Conservation (phyloP, 2,888 invertebrate species). For the Amphipoea oculea region DNA sequence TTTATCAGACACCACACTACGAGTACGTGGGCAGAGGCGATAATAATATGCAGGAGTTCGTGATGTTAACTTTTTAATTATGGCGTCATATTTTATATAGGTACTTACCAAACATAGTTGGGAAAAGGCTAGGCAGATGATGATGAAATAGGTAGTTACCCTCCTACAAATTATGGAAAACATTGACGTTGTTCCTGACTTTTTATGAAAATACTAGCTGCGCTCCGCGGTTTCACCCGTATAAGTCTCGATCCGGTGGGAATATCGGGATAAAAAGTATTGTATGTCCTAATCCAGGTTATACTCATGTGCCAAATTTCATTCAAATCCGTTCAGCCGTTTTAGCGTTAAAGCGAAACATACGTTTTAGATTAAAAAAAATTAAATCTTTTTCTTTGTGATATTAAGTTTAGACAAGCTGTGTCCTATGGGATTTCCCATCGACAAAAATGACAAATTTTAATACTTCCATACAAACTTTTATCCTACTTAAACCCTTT, state of each 20-base stretch:
- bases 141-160: background rate
- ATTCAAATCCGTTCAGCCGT: background rate
- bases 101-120: no score
- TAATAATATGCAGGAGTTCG: background rate
- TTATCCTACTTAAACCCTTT: no score
- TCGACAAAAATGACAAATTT: no score
- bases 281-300: background rate
- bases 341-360: no score
- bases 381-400: background rate
- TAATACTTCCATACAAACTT: no score
- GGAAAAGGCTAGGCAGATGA: no score
- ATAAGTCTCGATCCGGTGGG: background rate
- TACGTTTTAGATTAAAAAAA: background rate
- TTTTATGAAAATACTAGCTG: background rate
- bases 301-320: background rate
- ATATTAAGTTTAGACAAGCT: no score
- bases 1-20: conserved; percentile 17
- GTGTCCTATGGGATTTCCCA: no score
- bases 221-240: background rate
- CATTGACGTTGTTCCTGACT: background rate
- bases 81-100: conserved; percentile 3
- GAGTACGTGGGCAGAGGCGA: background rate
- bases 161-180: background rate
- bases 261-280: no score
- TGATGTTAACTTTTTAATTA: background rate